These are phyloP conservation scores for Ceyx margarethae DNA, from an alignment of 2,113 vertebrate species.

Conservation along the genomic window DNA sequence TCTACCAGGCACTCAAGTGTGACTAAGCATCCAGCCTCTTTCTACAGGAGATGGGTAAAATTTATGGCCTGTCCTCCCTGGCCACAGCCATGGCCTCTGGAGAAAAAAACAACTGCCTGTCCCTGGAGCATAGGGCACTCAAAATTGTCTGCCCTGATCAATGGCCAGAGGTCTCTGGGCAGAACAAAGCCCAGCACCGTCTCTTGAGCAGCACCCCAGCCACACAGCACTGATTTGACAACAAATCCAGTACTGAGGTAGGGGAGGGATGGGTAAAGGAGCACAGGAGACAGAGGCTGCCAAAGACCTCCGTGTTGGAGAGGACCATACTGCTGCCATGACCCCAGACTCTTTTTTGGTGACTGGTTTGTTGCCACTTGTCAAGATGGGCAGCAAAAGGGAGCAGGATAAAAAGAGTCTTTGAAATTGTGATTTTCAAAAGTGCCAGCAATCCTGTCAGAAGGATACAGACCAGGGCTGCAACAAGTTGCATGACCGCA, in stretches of 20 bases:
- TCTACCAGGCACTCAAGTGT: neutral
- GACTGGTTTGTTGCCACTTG: neutral
- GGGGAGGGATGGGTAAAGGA: neutral
- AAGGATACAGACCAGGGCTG: neutral
- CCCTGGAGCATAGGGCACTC: neutral
- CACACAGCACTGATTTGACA: neutral
- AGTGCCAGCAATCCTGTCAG: neutral
- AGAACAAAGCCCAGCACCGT: neutral
- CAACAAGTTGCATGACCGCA: neutral
- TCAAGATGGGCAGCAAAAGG: accelerated
- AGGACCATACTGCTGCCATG: neutral
- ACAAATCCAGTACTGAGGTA: neutral
- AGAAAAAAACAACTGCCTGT: neutral
- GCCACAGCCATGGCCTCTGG: neutral
- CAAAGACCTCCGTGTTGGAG: neutral
- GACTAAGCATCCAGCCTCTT: neutral
- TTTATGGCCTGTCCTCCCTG: neutral
- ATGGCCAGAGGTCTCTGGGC: neutral
- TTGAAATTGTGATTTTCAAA: neutral
- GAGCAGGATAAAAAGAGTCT: neutral
- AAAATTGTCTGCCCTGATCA: neutral
- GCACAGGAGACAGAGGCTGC: neutral
- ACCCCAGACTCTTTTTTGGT: accelerated
- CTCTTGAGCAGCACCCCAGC: neutral
- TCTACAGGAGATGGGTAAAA: neutral